These are phyloP conservation scores for Vulpes vulpes DNA, from an alignment of 2,113 vertebrate species.

Conservation along the genomic window DNA sequence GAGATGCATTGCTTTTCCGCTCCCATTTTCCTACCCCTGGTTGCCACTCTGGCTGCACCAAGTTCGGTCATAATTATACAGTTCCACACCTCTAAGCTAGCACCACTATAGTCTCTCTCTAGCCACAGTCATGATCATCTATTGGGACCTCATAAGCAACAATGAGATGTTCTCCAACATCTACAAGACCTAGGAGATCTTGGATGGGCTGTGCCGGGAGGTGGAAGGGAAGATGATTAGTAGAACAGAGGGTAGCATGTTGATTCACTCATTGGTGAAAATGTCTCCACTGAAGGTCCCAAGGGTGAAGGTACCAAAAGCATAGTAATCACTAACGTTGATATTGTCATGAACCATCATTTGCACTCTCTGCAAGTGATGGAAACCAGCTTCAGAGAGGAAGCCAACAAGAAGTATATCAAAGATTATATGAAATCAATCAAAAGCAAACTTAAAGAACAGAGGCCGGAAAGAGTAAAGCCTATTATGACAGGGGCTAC, in stretches of 20 bases:
- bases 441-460: background rate
- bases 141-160: background rate
- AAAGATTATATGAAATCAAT: background rate
- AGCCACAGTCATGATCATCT: background rate
- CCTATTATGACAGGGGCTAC: background rate
- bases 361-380: slow-evolving; percentile 76
- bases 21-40: fast-evolving
- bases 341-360: slow-evolving; percentile 93
- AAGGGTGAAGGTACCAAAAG: slow-evolving; percentile 85
- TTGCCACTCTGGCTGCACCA: fast-evolving
- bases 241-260: slow-evolving; percentile 82
- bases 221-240: background rate
- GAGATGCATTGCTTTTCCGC: background rate
- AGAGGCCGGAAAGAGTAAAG: background rate
- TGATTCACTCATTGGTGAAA: slow-evolving; percentile 90
- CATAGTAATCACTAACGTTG: slow-evolving; percentile 87
- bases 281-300: slow-evolving; percentile 91
- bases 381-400: slow-evolving; percentile 78
- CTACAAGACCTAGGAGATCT: background rate
- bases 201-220: background rate
- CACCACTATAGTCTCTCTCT: background rate
- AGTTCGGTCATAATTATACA: background rate
- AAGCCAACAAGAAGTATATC: background rate
- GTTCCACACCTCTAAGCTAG: background rate
- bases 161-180: background rate